A percentile compares a stretch with the other conserved stretches of the same genome.
These are phyloP conservation scores for Montipora sp. DNA, from an alignment of 64 coral and sea anemone species.

Conservation along the genomic window DNA sequence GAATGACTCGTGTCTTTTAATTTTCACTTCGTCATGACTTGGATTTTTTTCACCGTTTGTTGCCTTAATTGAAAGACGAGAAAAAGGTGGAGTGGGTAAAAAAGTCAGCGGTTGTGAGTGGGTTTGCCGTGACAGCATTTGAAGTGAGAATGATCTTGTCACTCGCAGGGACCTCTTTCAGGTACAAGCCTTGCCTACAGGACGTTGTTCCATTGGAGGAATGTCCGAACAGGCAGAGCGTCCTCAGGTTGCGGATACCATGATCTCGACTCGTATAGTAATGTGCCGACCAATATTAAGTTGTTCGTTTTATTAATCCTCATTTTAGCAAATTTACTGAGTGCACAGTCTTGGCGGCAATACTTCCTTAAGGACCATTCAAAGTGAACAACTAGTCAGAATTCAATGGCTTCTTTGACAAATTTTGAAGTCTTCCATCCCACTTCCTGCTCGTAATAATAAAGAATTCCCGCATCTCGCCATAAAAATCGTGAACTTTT, in stretches of 20 bases:
- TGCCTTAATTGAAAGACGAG: no score
- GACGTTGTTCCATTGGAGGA: slow-evolving; percentile 10
- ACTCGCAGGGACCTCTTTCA: neutral
- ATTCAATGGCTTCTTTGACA: no score
- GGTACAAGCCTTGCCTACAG: neutral
- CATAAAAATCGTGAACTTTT: no score
- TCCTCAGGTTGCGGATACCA: neutral
- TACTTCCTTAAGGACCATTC: slow-evolving; percentile 16
- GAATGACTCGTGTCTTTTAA: no score
- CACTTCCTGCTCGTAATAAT: no score
- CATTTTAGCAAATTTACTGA: slow-evolving; percentile 20
- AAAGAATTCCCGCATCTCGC: no score
- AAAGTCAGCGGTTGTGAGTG: slow-evolving; percentile 10
- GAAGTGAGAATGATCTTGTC: neutral
- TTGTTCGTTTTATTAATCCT: neutral
- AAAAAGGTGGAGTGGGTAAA: neutral
- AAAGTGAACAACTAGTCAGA: no score
- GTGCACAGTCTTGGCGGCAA: slow-evolving; percentile 42
- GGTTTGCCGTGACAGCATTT: neutral
- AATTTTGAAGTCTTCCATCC: no score
- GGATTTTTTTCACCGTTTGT: no score
- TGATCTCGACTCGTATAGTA: no score
- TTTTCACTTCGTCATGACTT: no score
- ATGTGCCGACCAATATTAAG: no score
- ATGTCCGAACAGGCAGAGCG: neutral